Evolutionary conservation across 2,113 vertebrate species (phyloP), one percentile per base, ranked within the genome.

Genomic region (Apteryx owenii): DNA sequence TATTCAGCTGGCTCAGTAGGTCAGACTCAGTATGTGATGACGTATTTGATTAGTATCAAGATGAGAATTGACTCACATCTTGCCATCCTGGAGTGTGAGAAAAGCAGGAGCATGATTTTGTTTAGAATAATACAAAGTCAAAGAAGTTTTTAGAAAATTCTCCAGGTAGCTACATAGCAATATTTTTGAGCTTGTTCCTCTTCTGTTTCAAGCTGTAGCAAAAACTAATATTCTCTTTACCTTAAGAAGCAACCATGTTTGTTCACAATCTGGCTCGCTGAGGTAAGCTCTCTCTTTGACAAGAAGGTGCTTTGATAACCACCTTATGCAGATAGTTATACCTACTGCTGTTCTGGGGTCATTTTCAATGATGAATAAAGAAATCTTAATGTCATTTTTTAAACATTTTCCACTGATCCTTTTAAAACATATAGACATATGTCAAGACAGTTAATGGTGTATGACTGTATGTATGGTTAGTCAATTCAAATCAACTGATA

Each of bases 351-450:
- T 29, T 72, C 15, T 62, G 38, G 6, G 14, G 12, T 68, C 50
- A 81, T 51, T 92, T 84, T 68, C 44, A 77, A 71, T 65, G 38
- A 56, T 5, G 28, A 85, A 50, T 12, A 79, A 79, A 79, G 4
- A 66, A 89, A 56, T 19, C 11, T 1, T 61, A 70, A 48, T 58
- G 11, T 80, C 1, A 46, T 42, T 7, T 68, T 68, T 40, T 22
- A 6, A 46, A 46, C 44, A 17, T 25, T 38, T 8, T 0, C 3
- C 2, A 7, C 28, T 51, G 3, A 60, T 70, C 53, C 3, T 60
- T 93, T 54, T 4, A 38, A 84, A 80, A 65, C 1, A 4, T 28
- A 21, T 36, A 71, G 19, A 36, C 6, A 14, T 36, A 23, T 50
- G 38, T 50, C 12, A 93, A 73, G 28, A 58, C 10, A 36, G 9